Base-by-base conservation (phyloP, 2,113 vertebrate genomes). In the Jaculus jaculus region DNA sequence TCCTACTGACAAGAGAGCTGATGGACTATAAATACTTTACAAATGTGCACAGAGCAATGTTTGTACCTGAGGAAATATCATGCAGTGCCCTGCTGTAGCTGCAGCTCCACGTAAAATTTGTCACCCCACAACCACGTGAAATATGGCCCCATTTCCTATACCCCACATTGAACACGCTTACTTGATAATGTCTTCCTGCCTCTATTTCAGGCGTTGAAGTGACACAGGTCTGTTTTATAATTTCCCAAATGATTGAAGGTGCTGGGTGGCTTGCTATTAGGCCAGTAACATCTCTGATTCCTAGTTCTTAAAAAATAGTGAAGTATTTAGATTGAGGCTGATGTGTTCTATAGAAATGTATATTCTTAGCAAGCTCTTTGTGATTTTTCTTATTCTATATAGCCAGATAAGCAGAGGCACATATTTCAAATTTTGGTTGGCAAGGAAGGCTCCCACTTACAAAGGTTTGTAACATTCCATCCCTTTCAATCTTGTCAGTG, bases 381-480 rank as follows among this genome's bases (percentile, higher is more conserved):
- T 1, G 75, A 94, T 91, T 90, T 80, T 89, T 88, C 95, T 89
- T 84, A 92, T 82, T 96, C 90, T 94, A 61, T 73, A 90, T 54
- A 93, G 74, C 88, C 93, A 8, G 81, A 95, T 89, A 34, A 94
- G 73, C 77, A 82, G 75, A 92, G 3, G 0, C 85, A 84, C 84
- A 7, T 98, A 97, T 97, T 98, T 98, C 91, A 98, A 92, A 97
- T 97, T 97, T 92, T 63, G 79, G 86, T 89, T 95, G 96, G 60
- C 85, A 96, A 96, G 91, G 82, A 97, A 95, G 92, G 71, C 82
- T 96, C 95, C 74, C 66, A 34, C 90, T 97, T 96, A 74, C 85
- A 96, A 94, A 89, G 87, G 94, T 97, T 97, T 97, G 69, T 96
- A 94, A 95, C 96, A 97, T 97, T 94, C 89, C 69, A 89, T 96